Evolutionary conservation across 2,797 vertebrate genomes (phyloP).

Genomic region (Alosa sapidissima): DNA sequence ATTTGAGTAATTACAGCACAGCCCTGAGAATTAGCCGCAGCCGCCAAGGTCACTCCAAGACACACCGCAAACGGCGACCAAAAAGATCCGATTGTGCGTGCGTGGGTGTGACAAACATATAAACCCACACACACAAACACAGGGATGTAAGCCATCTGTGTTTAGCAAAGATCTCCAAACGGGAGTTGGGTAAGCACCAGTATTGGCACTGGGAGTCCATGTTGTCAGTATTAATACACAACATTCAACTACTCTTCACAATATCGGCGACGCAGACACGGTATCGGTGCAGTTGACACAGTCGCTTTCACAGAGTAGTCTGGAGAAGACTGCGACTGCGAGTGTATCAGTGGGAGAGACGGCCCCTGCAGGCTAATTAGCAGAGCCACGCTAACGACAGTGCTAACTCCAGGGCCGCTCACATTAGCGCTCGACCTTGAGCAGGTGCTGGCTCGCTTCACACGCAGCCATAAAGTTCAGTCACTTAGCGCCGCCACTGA

Average conservation of each 20-base stretch:
- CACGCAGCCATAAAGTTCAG: slow-evolving; percentile 32
- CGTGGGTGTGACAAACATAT: background rate
- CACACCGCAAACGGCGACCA: slow-evolving; percentile 9
- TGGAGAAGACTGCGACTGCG: background rate
- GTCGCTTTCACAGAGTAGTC: background rate
- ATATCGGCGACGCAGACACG: too few relatives aligned
- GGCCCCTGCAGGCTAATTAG: slow-evolving; percentile 24
- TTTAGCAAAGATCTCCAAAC: background rate
- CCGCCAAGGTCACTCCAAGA: slow-evolving; percentile 73
- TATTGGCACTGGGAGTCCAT: background rate
- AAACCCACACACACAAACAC: slow-evolving; percentile 29
- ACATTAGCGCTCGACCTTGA: slow-evolving; percentile 33
- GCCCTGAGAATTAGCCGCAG: slow-evolving; percentile 68
- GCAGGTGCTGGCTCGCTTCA: slow-evolving; percentile 42
- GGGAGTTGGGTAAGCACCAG: background rate
- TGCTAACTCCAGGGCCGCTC: background rate
- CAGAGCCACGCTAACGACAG: slow-evolving; percentile 9
- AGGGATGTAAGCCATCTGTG: background rate
- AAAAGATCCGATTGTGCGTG: background rate
- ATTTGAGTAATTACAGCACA: slow-evolving; percentile 73
- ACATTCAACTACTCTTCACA: too few relatives aligned
- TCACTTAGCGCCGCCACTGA: slow-evolving; percentile 29
- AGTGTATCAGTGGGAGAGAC: background rate
- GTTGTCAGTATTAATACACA: too few relatives aligned
- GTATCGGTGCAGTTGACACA: too few relatives aligned